Base-by-base conservation (phyloP, 2,888 invertebrate genomes). In the Cynaeus angustus region DNA sequence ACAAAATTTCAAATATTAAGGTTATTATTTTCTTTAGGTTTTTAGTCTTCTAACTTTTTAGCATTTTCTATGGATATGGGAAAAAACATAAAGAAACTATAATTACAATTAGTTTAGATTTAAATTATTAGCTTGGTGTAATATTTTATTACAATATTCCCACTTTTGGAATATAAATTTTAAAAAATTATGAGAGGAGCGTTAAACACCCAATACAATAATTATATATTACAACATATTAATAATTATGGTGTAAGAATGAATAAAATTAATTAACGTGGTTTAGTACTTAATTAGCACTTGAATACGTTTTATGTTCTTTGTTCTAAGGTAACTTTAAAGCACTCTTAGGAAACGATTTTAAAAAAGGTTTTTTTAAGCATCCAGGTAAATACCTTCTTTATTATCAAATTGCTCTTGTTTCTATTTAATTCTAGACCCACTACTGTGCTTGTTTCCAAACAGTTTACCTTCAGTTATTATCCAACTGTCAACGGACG, bases 391-490 rank as follows among this genome's bases (percentile, higher is more conserved):
- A 7, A 28, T n/a, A n/a, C n/a, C n/a, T n/a, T n/a, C 28, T 28
- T 5, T 28, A 7, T 28, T 7, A 33, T 33, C 33, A n/a, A 7
- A 33, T 33, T 33, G 3, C 1, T 9, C 7, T n/a, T 6, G n/a
- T 1, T 33, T 1, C 33, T 33, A 33, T 33, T 33, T 33, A 7
- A 7, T 28, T 28, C 7, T 28, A 7, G 65, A 45, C 46, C 41
- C 45, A 66, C 71, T 68, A 58, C 68, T 61, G 74, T 38, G 72
- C 66, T 71, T 75, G 75, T 74, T 75, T 75, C 53, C 69, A 74
- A 74, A 75, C 69, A 74, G 48, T 70, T 72, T 65, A 68, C 55
- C 46, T 55, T 53, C 52, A 21, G 46, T 62, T 61, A 48, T 55
- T 56, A 46, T 46, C 41, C 55, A 56, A 37, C 46, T 66, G 66